A percentile compares a stretch with the other conserved stretches of the same genome.
These are phyloP conservation scores for Melipona bicolor DNA, from an alignment of 2,888 invertebrate species.

Conservation along the genomic window DNA sequence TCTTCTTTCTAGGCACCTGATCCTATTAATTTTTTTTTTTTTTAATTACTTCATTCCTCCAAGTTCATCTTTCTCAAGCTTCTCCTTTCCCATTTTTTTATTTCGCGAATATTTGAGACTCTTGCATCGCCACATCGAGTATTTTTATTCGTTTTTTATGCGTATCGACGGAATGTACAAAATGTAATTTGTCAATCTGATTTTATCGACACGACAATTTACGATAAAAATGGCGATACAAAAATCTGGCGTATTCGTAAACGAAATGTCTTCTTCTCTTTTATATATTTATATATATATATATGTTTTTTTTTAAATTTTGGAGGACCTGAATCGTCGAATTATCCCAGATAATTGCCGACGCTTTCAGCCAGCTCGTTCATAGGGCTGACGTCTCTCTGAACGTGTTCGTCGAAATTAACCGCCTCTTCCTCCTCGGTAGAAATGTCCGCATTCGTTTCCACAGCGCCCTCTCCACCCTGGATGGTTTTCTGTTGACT, in stretches of 20 bases:
- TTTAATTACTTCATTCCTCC: neutral
- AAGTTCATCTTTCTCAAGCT: neutral
- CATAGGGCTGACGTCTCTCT: slow-evolving; percentile 55
- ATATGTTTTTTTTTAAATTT: neutral
- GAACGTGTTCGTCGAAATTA: slow-evolving; percentile 47
- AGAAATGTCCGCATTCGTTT: slow-evolving; percentile 45
- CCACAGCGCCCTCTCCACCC: slow-evolving; percentile 62
- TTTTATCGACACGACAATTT: neutral
- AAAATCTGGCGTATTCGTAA: slow-evolving; percentile 18
- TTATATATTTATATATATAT: no score
- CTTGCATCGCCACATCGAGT: neutral
- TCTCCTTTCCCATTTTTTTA: neutral
- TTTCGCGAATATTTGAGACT: slow-evolving; percentile 9
- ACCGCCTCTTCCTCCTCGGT: slow-evolving; percentile 50
- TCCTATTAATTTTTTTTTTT: neutral
- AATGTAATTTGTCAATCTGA: neutral
- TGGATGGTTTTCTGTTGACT: slow-evolving; percentile 67
- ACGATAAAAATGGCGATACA: neutral
- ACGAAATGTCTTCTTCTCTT: neutral
- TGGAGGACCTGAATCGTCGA: slow-evolving; percentile 3
- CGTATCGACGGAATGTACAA: no score
- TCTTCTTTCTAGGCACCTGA: neutral
- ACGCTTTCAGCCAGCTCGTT: slow-evolving; percentile 63
- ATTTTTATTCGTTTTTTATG: neutral
- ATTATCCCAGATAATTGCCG: slow-evolving; percentile 44